Evolutionary conservation across 2,797 vertebrate species (phyloP).

Genomic region (Botia kubotai): DNA sequence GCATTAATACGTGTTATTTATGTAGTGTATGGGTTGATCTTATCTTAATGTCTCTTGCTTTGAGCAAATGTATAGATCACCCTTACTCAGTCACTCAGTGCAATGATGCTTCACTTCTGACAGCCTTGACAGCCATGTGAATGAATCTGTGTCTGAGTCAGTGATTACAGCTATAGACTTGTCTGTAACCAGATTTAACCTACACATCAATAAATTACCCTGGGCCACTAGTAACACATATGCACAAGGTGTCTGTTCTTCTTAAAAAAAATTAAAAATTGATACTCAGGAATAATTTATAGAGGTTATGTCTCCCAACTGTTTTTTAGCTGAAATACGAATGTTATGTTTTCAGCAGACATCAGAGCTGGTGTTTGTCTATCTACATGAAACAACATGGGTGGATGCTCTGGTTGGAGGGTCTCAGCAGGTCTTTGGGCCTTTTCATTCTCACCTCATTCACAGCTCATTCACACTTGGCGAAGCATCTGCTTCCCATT

Average conservation of each 20-base stretch:
- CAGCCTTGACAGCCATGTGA: conserved; percentile 43
- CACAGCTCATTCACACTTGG: conserved; percentile 81
- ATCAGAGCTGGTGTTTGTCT: conserved; percentile 1
- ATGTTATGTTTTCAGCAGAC: conserved; percentile 11
- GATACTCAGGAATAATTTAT: conserved; percentile 33
- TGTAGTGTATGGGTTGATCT: conserved; percentile 71
- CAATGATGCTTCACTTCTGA: conserved; percentile 67
- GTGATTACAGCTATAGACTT: conserved; percentile 69
- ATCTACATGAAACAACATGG: conserved; percentile 27
- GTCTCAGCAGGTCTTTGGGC: conserved; percentile 77
- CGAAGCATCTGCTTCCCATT: conserved; percentile 76
- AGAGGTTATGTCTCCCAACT: conserved; percentile 13
- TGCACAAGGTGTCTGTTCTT: conserved; percentile 28
- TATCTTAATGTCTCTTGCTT: conserved; percentile 77
- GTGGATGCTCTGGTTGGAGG: conserved; percentile 52
- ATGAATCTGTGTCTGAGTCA: conserved; percentile 70
- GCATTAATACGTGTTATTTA: conserved; percentile 73
- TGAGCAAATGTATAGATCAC: conserved; percentile 82
- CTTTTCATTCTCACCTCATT: conserved; percentile 84
- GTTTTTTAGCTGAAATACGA: conserved; percentile 4
- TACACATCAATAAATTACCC: conserved; percentile 36
- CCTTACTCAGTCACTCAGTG: conserved; percentile 72
- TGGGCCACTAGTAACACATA: conserved; percentile 15
- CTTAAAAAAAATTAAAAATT: neutral
- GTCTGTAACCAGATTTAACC: conserved; percentile 72